Percentiles rank a stretch among this genome's conserved stretches.
These are phyloP conservation scores for Campoplex capitator DNA, from an alignment of 2,888 invertebrate genomes.

Conservation along the genomic window DNA sequence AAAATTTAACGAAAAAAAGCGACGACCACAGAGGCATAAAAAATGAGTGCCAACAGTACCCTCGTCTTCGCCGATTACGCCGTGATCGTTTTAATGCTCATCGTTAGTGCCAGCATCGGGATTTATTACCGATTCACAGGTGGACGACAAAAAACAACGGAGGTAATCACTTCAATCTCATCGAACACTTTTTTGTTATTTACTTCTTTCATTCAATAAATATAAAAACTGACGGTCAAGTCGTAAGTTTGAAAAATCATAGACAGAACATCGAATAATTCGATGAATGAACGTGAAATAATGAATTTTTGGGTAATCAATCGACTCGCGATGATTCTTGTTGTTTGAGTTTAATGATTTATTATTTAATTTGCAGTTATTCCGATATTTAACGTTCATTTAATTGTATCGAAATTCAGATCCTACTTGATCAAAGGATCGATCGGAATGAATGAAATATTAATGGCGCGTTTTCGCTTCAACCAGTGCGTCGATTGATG, in stretches of 20 bases:
- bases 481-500: neutral
- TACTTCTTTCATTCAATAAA: neutral
- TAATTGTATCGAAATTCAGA: neutral
- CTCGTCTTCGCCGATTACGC: constrained; percentile 91
- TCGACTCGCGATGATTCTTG: too few relatives aligned
- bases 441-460: neutral
- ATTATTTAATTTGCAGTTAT: neutral
- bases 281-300: neutral
- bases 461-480: neutral
- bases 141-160: constrained; percentile 92
- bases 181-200: neutral
- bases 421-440: neutral
- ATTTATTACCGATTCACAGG: constrained; percentile 93
- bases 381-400: neutral
- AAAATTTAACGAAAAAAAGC: neutral
- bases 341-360: neutral
- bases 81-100: constrained; percentile 89
- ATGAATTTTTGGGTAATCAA: neutral
- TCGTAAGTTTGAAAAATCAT: neutral
- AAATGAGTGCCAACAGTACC: constrained; percentile 70
- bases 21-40: neutral
- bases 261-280: neutral
- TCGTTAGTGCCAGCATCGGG: constrained; percentile 91
- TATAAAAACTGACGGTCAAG: neutral
- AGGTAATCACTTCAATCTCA: constrained; percentile 84